phyloP scores from a whole-genome alignment of 2,888 invertebrate species.

The Caenorhabditis sp. region DNA sequence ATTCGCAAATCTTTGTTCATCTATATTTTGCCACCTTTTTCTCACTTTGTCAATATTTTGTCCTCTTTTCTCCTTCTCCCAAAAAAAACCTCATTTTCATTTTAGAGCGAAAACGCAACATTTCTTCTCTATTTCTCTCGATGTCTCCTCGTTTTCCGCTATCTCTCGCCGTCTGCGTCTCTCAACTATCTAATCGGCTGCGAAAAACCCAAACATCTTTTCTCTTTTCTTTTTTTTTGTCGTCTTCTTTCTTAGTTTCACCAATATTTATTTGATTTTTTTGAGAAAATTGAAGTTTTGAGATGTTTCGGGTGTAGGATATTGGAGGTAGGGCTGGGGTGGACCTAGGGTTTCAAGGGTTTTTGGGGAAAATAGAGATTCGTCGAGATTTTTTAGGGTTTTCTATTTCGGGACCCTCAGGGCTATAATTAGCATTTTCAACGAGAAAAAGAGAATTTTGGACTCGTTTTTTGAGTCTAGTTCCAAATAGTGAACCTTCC shows the following conservation, averaged over 20 bases:
- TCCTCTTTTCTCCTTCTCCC: background rate
- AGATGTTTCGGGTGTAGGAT: too few relatives aligned
- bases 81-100: background rate
- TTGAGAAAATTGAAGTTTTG: too few relatives aligned
- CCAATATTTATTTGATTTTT: background rate
- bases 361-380: too few relatives aligned
- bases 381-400: too few relatives aligned
- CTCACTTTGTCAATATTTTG: background rate
- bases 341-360: too few relatives aligned
- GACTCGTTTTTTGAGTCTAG: too few relatives aligned
- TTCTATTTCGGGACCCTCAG: too few relatives aligned
- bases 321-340: too few relatives aligned
- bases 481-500: too few relatives aligned
- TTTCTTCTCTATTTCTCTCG: background rate
- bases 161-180: background rate
- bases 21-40: background rate
- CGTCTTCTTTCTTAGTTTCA: conserved; percentile 1
- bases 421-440: too few relatives aligned
- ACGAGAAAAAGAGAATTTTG: too few relatives aligned
- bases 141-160: background rate
- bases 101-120: background rate
- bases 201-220: conserved; percentile 1
- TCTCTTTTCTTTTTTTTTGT: conserved; percentile 1
- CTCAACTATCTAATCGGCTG: background rate
- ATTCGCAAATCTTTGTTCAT: too few relatives aligned